Evolutionary conservation across 1,140 invertebrate genomes (phyloP), one percentile per base, ranked within the genome.

Genomic region (Bradynema listronoti): DNA sequence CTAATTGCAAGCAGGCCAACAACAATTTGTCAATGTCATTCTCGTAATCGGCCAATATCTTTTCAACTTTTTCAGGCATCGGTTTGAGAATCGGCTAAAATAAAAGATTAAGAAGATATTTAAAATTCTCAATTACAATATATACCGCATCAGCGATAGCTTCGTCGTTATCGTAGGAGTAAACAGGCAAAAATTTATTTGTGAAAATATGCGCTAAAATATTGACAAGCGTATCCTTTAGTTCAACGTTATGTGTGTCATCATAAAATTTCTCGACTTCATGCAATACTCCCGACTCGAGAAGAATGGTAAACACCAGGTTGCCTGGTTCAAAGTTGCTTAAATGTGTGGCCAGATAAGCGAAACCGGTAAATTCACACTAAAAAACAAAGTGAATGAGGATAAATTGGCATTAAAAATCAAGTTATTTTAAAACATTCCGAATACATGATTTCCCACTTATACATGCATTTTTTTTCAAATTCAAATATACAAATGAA

Each of bases 201-300:
- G 72, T 73, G 45, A 73, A 75, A n/a, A 77, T 25, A 39, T 77
- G 66, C 9, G 73, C 73, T 43, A 77, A 53, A 51, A 73, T 71
- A 29, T 50, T 55, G 14, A 72, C 60, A 4, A 72, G 19, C 9
- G 52, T 54, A 29, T 59, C 53, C 42, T 71, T 69, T 25, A 73
- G 29, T 63, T 71, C 27, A 34, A 19, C 19, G n/a, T n/a, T 25
- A 25, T 65, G n/a, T 22, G 11, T 27, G 5, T 63, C 34, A 2
- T 58, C 53, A 19, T 50, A 22, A 1, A 22, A 41, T 29, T 58
- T 51, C 36, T 71, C 66, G 29, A 72, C 50, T 27, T 57, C 25
- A 47, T 76, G 75, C 39, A 76, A 58, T 29, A 57, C 59, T 9
- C 76, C 76, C 32, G 61, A 59, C 34, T 76, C 72, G 22, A 76